These are phyloP conservation scores for Gymnogyps californianus DNA, from an alignment of 2,113 vertebrate species.

Conservation along the genomic window DNA sequence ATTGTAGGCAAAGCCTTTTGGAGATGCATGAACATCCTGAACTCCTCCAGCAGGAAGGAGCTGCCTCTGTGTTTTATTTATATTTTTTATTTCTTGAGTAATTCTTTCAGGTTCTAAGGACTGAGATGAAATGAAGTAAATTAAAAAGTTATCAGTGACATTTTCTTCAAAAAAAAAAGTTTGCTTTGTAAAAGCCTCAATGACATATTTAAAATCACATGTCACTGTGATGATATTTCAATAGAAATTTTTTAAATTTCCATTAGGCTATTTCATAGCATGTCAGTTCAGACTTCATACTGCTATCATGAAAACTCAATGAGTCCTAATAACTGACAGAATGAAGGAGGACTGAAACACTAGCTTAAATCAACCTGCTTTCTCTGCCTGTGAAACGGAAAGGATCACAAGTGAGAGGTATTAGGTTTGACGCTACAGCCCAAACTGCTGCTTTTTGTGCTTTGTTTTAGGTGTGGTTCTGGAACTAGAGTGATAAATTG, in stretches of 20 bases:
- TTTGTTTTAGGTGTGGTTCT: not conserved
- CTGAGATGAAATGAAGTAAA: conserved; percentile 28
- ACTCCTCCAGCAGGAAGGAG: not conserved
- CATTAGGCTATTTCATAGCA: conserved; percentile 22
- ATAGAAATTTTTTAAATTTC: not conserved
- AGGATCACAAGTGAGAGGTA: not conserved
- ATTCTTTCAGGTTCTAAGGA: not conserved
- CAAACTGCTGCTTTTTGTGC: not conserved
- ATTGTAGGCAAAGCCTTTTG: not conserved
- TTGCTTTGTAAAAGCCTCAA: conserved; percentile 15
- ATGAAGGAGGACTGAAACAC: not conserved
- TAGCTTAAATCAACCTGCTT: not conserved
- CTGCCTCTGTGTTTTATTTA: not conserved
- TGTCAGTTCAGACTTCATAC: not conserved
- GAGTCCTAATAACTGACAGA: not conserved
- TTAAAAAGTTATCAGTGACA: conserved; percentile 38
- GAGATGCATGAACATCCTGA: not conserved
- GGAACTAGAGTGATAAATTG: not conserved
- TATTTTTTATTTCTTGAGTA: not conserved
- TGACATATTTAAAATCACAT: conserved; percentile 51
- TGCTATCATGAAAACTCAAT: not conserved
- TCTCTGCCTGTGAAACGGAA: not conserved
- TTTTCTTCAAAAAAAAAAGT: not conserved
- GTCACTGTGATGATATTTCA: conserved; percentile 28
- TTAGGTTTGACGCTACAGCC: not conserved